Conservation (phyloP, 2,888 invertebrate genomes). For the Julus scanicus region DNA sequence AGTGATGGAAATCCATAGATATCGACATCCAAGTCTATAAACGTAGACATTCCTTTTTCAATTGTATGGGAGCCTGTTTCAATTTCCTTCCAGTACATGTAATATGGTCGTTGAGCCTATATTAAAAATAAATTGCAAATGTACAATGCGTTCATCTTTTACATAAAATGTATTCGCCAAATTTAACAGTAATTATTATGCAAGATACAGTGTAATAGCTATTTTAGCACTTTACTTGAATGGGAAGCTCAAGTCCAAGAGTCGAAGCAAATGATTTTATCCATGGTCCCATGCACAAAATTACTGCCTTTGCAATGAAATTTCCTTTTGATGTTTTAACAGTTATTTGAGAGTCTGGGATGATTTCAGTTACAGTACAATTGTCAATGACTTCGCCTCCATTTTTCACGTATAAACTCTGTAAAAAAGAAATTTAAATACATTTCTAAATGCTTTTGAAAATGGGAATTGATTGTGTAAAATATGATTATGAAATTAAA, state of each 20-base stretch:
- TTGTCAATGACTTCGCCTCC: constrained; percentile 50
- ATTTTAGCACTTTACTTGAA: constrained; percentile 9
- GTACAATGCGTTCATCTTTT: background rate
- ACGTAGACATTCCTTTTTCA: constrained; percentile 27
- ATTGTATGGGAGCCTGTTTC: background rate
- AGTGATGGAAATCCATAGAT: constrained; percentile 53
- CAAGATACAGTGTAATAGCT: background rate
- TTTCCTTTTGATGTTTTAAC: constrained; percentile 44
- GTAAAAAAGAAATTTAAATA: background rate
- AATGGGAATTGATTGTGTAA: background rate
- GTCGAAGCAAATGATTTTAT: background rate
- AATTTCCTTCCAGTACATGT: constrained; percentile 52
- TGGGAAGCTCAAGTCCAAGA: constrained; percentile 49
- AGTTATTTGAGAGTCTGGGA: background rate
- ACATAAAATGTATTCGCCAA: background rate
- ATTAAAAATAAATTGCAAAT: background rate
- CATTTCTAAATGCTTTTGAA: background rate
- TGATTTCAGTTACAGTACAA: constrained; percentile 12
- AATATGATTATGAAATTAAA: too few species aligned
- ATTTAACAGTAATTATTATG: background rate
- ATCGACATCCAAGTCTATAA: constrained; percentile 49
- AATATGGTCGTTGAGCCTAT: constrained; percentile 46
- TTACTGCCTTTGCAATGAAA: constrained; percentile 23
- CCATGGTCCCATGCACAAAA: constrained; percentile 53
- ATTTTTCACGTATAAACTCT: constrained; percentile 16